Base-by-base conservation (phyloP, 2,797 vertebrate genomes). In the Gymnoscopelus braueri region DNA sequence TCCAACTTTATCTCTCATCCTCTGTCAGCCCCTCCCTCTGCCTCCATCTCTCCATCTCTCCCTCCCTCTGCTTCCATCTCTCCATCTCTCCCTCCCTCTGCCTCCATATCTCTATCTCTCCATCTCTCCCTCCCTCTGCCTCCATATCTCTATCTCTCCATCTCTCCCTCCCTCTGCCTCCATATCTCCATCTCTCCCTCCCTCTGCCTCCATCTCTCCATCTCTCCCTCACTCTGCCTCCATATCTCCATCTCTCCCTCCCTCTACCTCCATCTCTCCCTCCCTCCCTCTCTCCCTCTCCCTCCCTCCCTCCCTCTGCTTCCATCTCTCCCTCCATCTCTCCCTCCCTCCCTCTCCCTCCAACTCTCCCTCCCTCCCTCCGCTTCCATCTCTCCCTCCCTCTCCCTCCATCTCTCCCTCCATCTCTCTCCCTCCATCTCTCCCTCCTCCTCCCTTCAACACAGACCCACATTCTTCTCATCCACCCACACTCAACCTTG, bases 401-500 rank as follows among this genome's bases (percentile, higher is more conserved):
- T 19, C 3, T 54, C 7, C n/a, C 14, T 12, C 9, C 19, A 11
- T 47, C 13, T 10, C 24, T 74, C 66, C 58, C 67, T 67, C 69
- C 67, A 70, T 71, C 65, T 50, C 67, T 61, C 63, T 50, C 56
- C 77, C 61, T 78, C 69, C 54, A 67, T 84, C 71, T 69, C 71
- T 53, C 61, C 65, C 73, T 44, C 65, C 74, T 58, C 50, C n/a
- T 19, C 13, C 52, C 14, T 7, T n/a, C 52, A 7, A 9, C 15
- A 44, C 39, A 10, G 8, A 72, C 69, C 15, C 75, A 70, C 64
- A 4, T 60, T 76, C 51, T 61, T 67, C 66, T 74, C 67, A 79
- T 81, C 78, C 81, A 65, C 78, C 81, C 79, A 80, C 87, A 63
- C 74, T 63, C 55, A 69, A 60, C 49, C 58, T 67, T 79, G 56